phyloP scores from a whole-genome alignment of 2,113 vertebrate genomes.

The Gadus macrocephalus region DNA sequence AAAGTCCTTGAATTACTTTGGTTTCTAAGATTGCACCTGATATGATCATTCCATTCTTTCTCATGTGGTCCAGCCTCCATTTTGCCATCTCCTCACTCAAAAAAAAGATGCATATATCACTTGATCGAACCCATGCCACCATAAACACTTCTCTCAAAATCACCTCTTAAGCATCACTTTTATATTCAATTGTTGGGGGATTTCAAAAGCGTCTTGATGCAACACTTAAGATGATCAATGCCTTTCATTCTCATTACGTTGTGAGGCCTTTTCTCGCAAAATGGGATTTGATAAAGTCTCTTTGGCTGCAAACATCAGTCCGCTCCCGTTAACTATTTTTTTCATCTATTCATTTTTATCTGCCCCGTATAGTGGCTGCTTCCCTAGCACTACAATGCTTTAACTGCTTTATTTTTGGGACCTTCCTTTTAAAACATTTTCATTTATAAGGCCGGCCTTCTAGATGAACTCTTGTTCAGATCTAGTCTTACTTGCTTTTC shows the following conservation, averaged over 20 bases:
- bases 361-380: conserved; percentile 29
- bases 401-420: conserved; percentile 22
- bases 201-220: too few species aligned
- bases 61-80: not conserved
- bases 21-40: too few species aligned
- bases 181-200: too few species aligned
- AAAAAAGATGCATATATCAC: not conserved
- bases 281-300: conserved; percentile 11
- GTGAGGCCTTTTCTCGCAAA: not conserved
- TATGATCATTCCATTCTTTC: not conserved
- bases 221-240: not conserved
- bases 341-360: conserved; percentile 32
- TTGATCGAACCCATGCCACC: not conserved
- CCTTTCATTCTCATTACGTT: not conserved
- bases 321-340: too few species aligned
- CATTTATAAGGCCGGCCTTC: conserved; percentile 25
- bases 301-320: too few species aligned
- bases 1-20: too few species aligned
- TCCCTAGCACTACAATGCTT: conserved; percentile 5
- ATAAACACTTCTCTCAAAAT: too few species aligned
- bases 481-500: not conserved
- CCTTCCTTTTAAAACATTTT: conserved; percentile 8
- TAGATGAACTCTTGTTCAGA: conserved; percentile 16
- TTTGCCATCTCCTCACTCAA: not conserved
- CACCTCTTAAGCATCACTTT: too few species aligned